Conservation (phyloP, 2,797 vertebrate genomes). For the Tragelaphus oryx region DNA sequence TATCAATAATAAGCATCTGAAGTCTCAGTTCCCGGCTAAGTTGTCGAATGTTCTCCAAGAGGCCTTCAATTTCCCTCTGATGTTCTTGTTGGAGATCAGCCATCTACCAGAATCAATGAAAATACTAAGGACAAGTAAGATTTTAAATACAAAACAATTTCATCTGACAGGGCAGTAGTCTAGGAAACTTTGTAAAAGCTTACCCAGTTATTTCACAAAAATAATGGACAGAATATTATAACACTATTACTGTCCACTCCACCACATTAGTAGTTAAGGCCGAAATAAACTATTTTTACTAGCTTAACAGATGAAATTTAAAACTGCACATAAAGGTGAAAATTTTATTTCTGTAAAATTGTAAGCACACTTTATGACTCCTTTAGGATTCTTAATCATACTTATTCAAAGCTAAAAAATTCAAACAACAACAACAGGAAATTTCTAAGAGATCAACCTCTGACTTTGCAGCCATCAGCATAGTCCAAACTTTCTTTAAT, state of each 20-base stretch:
- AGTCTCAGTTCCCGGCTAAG: constrained; percentile 96
- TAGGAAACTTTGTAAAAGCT: not conserved
- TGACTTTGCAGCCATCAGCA: constrained; percentile 99
- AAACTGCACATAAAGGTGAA: constrained; percentile 2
- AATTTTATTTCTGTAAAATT: constrained; percentile 33
- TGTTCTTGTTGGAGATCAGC: constrained; percentile 98
- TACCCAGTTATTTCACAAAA: not conserved
- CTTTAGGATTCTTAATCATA: not conserved
- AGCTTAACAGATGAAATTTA: not conserved
- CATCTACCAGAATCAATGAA: constrained; percentile 84
- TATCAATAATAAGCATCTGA: constrained; percentile 98
- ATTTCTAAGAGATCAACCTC: constrained; percentile 84
- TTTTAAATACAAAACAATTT: not conserved
- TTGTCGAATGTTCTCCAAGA: constrained; percentile 97
- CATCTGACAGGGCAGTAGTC: not conserved
- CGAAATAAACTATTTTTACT: not conserved
- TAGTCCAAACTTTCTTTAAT: constrained; percentile 99
- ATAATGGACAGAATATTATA: not conserved
- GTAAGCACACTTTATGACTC: not conserved
- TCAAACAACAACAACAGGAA: not conserved
- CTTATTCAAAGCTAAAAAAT: constrained; percentile 3
- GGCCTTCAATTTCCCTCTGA: constrained; percentile 96
- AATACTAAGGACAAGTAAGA: not conserved
- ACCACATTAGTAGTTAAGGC: not conserved
- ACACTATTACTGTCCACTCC: not conserved